A percentile compares a stretch with the other conserved stretches of the same genome.
Evolutionary conservation across 2,113 vertebrate genomes (phyloP).

Genomic region (Perccottus glenii): DNA sequence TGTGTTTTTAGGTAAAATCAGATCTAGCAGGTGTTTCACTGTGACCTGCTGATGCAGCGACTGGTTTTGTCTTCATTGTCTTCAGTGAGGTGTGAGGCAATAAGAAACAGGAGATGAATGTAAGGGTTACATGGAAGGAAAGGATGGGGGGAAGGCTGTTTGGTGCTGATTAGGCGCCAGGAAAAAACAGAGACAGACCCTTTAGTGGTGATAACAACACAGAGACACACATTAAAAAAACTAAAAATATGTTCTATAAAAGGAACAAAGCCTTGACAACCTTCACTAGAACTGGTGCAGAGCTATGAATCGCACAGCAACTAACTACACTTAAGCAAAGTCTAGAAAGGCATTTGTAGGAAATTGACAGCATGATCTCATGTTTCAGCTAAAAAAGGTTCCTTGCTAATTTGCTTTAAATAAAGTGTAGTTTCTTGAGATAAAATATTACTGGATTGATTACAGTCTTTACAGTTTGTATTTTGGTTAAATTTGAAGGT

Average conservation of each 20-base stretch:
- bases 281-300: neutral
- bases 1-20: too few species aligned
- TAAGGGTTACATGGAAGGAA: neutral
- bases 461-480: too few species aligned
- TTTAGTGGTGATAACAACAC: constrained; percentile 51
- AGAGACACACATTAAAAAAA: constrained; percentile 1
- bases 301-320: neutral
- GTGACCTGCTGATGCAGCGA: constrained; percentile 58
- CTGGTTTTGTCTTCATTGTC: too few species aligned
- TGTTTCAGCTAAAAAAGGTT: too few species aligned
- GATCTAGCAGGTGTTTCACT: constrained; percentile 69
- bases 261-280: constrained; percentile 12
- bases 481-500: too few species aligned
- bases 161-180: constrained; percentile 71
- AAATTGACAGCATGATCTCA: too few species aligned
- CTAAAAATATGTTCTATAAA: neutral
- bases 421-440: neutral
- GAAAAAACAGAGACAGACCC: constrained; percentile 53
- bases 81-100: constrained; percentile 30
- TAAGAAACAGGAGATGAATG: constrained; percentile 10
- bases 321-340: too few species aligned
- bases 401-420: neutral
- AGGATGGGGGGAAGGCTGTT: constrained; percentile 46
- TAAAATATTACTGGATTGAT: neutral
- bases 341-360: too few species aligned